Conservation (phyloP, 1,140 invertebrate species). For the Thaumatotibia leucotreta region DNA sequence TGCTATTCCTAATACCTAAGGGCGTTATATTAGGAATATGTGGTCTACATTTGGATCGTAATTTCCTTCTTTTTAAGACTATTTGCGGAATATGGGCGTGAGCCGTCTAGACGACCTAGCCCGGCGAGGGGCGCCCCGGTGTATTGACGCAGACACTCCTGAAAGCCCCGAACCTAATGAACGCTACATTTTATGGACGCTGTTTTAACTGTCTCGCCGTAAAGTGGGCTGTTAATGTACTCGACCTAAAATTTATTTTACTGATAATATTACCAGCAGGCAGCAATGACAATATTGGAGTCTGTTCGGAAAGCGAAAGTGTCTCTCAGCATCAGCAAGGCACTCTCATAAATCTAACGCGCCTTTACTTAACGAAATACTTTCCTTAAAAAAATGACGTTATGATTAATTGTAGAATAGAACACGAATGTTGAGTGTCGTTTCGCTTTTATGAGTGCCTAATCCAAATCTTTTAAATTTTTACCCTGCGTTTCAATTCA, state of each 20-base stretch:
- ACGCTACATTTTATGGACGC: not conserved
- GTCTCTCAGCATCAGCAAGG: too few relatives aligned
- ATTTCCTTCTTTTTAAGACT: too few relatives aligned
- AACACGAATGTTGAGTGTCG: too few relatives aligned
- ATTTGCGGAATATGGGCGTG: not conserved
- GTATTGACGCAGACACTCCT: constrained; percentile 8
- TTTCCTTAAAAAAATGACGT: not conserved
- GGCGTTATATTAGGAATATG: not conserved
- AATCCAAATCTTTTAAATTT: too few relatives aligned
- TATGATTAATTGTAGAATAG: too few relatives aligned
- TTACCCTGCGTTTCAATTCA: not conserved
- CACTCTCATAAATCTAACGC: not conserved
- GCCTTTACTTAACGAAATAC: not conserved
- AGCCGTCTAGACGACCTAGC: not conserved
- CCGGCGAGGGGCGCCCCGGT: not conserved
- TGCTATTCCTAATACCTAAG: too few relatives aligned
- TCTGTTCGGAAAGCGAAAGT: too few relatives aligned
- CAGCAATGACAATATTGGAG: too few relatives aligned
- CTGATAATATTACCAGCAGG: too few relatives aligned
- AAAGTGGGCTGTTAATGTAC: not conserved
- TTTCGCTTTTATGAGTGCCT: too few relatives aligned
- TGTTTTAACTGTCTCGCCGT: not conserved
- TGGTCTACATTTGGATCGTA: not conserved
- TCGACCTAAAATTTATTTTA: too few relatives aligned
- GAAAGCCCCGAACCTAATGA: not conserved